Evolutionary conservation across 2,888 invertebrate species (phyloP), one percentile per base, ranked within the genome.

Genomic region (Lottia scabra): DNA sequence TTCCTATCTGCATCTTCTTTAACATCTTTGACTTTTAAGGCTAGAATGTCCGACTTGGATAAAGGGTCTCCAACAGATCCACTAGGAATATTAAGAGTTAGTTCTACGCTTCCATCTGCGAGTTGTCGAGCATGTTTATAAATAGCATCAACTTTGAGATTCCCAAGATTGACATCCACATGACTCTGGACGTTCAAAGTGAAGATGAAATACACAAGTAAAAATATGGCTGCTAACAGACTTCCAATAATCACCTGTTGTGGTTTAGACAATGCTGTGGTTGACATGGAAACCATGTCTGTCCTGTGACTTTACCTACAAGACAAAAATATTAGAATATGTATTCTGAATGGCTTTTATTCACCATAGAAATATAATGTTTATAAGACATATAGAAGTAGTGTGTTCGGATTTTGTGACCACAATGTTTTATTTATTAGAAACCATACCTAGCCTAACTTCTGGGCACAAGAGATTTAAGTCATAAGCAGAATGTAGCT

Each of bases 71-170:
- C 45, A 26, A 48, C 64, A 15, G 77, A 66, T 6, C 72, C 68
- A 6, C 68, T 62, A 0, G 74, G 74, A 46, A 80, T 64, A 38
- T 75, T 72, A 56, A 80, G 74, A 19, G 77, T 74, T 2, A 80
- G 67, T 63, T 76, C 75, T 3, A 78, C 65, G 30, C 72, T 72
- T 2, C 80, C 80, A 65, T 80, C 80, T 8, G 71, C 71, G 23
- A 75, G 68, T 64, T 75, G 76, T 6, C 72, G 71, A 3, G 78
- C 70, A 19, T 75, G 64, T 30, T 74, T 72, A 48, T 76, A 71
- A 38, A 71, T 64, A 1, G 75, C 70, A 5, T 76, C 65, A 26
- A 67, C 63, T 48, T 75, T 70, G 8, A 77, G 48, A 16, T 73
- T 71, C 16, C 38, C 45, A 23, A 23, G n/a, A 0, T 13, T 44